A percentile compares a stretch with the other conserved stretches of the same genome.
Conservation (phyloP, 1,140 invertebrate genomes). For the Bombus balteatus region DNA sequence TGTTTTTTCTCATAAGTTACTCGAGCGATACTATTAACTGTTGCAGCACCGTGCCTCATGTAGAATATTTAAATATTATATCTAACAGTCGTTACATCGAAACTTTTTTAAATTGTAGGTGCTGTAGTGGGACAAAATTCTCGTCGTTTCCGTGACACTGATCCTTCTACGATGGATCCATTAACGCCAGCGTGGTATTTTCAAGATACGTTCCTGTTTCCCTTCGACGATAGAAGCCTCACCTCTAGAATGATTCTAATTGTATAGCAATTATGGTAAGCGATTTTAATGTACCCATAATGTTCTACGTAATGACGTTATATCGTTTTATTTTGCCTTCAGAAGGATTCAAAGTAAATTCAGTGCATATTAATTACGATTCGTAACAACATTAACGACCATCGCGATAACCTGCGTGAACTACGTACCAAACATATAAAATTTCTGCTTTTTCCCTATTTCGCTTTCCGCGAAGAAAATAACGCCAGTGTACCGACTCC, state of each 20-base stretch:
- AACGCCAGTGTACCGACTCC: conserved; percentile 9
- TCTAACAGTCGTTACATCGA: not conserved
- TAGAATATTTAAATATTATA: not conserved
- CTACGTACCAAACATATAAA: not conserved
- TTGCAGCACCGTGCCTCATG: not conserved
- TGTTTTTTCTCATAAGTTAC: not conserved
- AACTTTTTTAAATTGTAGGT: not conserved
- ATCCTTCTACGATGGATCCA: not conserved
- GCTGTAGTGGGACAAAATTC: not conserved
- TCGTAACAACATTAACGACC: no score
- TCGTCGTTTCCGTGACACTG: no score
- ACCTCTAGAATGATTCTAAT: not conserved
- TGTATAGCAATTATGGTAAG: conserved; percentile 1
- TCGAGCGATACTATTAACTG: not conserved
- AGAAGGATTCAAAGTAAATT: no score
- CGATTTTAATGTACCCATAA: not conserved
- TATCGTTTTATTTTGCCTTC: no score
- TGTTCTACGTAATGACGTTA: no score
- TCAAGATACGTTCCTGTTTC: not conserved
- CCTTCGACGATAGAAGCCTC: not conserved
- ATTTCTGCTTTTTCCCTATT: not conserved
- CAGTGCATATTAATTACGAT: no score
- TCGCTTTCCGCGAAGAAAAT: not conserved
- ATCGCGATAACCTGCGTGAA: no score
- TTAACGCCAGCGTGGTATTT: not conserved